Evolutionary conservation across 2,113 vertebrate species (phyloP), one percentile per base, ranked within the genome.

Genomic region (Alligator sinensis): DNA sequence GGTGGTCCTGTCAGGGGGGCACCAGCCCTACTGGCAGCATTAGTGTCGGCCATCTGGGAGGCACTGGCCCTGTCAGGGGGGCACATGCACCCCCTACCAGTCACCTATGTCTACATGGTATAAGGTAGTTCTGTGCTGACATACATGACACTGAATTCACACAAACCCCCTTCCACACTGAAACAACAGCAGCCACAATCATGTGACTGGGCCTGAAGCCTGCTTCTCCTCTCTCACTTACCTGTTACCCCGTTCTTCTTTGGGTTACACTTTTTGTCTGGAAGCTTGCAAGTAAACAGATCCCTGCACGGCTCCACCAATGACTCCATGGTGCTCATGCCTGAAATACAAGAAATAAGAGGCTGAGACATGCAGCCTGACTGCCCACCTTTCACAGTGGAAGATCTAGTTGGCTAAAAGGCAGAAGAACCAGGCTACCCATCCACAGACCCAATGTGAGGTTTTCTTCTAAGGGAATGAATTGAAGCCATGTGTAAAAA

Each of bases 241-340:
- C 96, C 94, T 3, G 5, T 89, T 80, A 97, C 2, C 4, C 97
- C 72, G 4, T 96, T 84, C 77, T 95, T 95, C 91, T 89, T 96
- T 13, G 55, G 86, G 76, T 91, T 80, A 34, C 92, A 91, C 64
- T 93, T 97, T 84, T 91, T 96, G 85, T 97, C 97, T 80, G 89
- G 93, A 80, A 94, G 95, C 21, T 90, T 92, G 82, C 96, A 93
- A 79, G 91, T 58, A 60, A 78, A 93, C 70, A 90, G 92, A 70
- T 97, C 94, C 83, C 97, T 93, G 89, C 86, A 94, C 97, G 98
- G 92, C 93, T 97, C 96, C 76, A 97, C 95, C 78, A 87, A 86
- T 30, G 95, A 87, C 64, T 98, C 97, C 98, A 98, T 91, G 28
- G 63, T 98, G 91, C 94, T 92, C 34, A 96, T 93, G 95, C 95